Conservation (phyloP, 2,888 invertebrate genomes). For the Meloe dianella region DNA sequence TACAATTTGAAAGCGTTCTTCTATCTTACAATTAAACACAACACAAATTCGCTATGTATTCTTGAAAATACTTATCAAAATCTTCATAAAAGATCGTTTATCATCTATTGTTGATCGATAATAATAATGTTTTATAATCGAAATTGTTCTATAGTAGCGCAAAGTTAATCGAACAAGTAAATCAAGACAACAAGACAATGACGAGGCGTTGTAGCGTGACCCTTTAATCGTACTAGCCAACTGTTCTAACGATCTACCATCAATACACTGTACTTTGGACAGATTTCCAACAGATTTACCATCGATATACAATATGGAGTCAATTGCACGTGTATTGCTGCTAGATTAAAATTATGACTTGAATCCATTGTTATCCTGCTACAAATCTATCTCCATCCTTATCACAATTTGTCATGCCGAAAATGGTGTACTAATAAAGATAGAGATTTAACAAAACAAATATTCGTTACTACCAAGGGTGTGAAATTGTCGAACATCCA, state of each 20-base stretch:
- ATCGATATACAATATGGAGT: constrained; percentile 21
- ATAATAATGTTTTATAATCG: constrained; percentile 33
- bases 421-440: too few relatives aligned
- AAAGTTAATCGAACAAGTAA: constrained; percentile 47
- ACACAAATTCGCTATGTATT: background rate
- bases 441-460: too few relatives aligned
- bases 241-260: constrained; percentile 39
- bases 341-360: background rate
- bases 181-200: constrained; percentile 50
- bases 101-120: background rate
- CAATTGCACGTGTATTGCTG: constrained; percentile 20
- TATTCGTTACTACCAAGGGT: too few relatives aligned
- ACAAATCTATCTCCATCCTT: too few relatives aligned
- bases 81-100: background rate
- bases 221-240: constrained; percentile 41
- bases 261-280: constrained; percentile 33
- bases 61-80: background rate
- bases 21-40: background rate
- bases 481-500: too few relatives aligned
- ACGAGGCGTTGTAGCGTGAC: constrained; percentile 46
- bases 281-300: constrained; percentile 22
- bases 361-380: background rate
- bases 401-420: too few relatives aligned
- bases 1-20: constrained; percentile 21
- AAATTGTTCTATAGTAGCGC: constrained; percentile 32